Evolutionary conservation across 2,888 invertebrate genomes (phyloP).

Genomic region (Geophilus truncorum): DNA sequence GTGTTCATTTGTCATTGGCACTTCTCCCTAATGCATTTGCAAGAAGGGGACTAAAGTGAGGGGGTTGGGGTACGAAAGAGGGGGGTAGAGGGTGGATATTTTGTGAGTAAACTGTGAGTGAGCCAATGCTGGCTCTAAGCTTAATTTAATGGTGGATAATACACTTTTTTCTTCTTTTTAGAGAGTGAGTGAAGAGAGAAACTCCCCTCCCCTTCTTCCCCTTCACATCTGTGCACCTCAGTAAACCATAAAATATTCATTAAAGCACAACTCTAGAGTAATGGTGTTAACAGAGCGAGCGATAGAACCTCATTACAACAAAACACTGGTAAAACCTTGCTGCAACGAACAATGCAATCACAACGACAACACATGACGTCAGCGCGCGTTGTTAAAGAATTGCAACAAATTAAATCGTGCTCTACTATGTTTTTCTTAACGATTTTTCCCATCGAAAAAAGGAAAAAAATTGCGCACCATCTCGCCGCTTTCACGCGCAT

Average conservation of each 20-base stretch:
- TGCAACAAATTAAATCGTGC: neutral
- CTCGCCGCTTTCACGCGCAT: neutral
- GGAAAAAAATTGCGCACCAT: too few species aligned
- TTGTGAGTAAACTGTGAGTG: conserved; percentile 28
- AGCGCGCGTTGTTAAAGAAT: neutral
- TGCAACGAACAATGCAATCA: neutral
- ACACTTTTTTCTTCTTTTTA: conserved; percentile 25
- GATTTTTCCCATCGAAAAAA: neutral
- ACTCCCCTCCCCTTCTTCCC: neutral
- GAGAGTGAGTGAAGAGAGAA: conserved; percentile 25
- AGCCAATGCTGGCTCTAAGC: conserved; percentile 29
- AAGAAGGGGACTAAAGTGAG: neutral
- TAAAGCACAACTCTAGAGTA: conserved; percentile 20
- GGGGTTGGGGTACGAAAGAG: neutral
- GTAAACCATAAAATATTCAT: conserved; percentile 34
- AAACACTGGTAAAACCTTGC: neutral
- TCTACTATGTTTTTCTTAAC: neutral
- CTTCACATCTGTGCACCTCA: conserved; percentile 32
- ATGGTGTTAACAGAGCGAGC: conserved; percentile 29
- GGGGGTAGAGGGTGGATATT: conserved; percentile 4
- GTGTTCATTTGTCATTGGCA: conserved; percentile 25
- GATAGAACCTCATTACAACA: conserved; percentile 29
- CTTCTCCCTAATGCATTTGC: conserved; percentile 18
- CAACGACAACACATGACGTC: neutral
- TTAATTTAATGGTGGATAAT: conserved; percentile 32